Evolutionary conservation across 2,888 invertebrate genomes (phyloP).

Genomic region (Lobophora halterata): DNA sequence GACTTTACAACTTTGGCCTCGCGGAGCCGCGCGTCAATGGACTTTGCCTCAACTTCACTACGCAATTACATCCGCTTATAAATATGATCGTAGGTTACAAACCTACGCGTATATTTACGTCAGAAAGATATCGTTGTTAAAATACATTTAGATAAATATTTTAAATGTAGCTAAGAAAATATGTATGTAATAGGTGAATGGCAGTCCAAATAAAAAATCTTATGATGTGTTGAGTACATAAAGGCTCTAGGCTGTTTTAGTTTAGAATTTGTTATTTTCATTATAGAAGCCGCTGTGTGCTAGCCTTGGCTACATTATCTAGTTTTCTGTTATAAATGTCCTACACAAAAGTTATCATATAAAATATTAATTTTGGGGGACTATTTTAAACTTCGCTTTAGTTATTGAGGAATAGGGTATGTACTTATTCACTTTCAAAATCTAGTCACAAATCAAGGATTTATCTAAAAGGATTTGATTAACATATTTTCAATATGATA

Average conservation of each 20-base stretch:
- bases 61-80: constrained; percentile 22
- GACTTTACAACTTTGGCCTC: constrained; percentile 16
- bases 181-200: constrained; percentile 11
- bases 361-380: not conserved
- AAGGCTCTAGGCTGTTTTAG: constrained; percentile 32
- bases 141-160: constrained; percentile 11
- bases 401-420: constrained; percentile 32
- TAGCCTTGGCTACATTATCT: constrained; percentile 35
- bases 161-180: constrained; percentile 16
- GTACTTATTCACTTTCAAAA: constrained; percentile 53
- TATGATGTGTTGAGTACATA: constrained; percentile 26
- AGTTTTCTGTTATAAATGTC: constrained; percentile 40
- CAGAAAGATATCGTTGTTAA: constrained; percentile 4
- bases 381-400: constrained; percentile 26
- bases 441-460: constrained; percentile 57
- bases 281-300: constrained; percentile 42
- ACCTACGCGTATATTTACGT: no score
- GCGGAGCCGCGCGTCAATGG: constrained; percentile 6
- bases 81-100: constrained; percentile 1
- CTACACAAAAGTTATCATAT: constrained; percentile 7
- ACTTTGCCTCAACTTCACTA: constrained; percentile 10
- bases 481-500: no score
- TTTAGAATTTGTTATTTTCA: constrained; percentile 31
- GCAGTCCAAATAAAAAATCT: constrained; percentile 23
- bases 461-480: not conserved